Percentiles rank a stretch among this genome's conserved stretches.
Evolutionary conservation across 2,888 invertebrate genomes (phyloP).

Genomic region (Fissipunctia ypsillon): DNA sequence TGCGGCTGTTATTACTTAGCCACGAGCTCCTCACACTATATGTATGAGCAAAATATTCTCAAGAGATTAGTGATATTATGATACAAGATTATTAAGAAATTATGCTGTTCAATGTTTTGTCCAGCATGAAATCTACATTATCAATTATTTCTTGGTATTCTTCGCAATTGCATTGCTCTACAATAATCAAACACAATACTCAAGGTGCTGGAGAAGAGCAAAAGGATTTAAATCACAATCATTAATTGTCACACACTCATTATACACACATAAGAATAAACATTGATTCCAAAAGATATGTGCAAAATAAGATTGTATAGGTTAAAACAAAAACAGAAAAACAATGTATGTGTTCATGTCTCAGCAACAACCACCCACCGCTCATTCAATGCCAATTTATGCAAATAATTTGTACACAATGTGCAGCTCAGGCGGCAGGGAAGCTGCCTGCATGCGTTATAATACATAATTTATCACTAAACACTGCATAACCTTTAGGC

Average conservation of each 20-base stretch:
- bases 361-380: constrained; percentile 64
- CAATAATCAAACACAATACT: not conserved
- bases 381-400: constrained; percentile 75
- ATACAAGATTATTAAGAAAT: not conserved
- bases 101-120: not conserved
- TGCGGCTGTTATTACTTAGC: no score
- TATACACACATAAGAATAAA: constrained; percentile 13
- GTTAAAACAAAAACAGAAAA: constrained; percentile 57
- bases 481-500: constrained; percentile 62
- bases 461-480: constrained; percentile 57
- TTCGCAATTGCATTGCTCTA: not conserved
- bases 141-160: not conserved
- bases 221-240: not conserved
- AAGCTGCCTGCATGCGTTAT: constrained; percentile 66
- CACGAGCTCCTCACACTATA: no score
- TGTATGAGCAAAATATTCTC: not conserved
- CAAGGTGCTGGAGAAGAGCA: not conserved
- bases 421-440: constrained; percentile 59
- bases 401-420: constrained; percentile 75
- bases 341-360: constrained; percentile 60
- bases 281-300: not conserved
- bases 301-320: constrained; percentile 11
- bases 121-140: not conserved
- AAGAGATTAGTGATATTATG: not conserved
- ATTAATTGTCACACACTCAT: not conserved